Evolutionary conservation across 37 sponge, comb jelly and placozoan species (phyloP).

Genomic region (Beroe ovata): DNA sequence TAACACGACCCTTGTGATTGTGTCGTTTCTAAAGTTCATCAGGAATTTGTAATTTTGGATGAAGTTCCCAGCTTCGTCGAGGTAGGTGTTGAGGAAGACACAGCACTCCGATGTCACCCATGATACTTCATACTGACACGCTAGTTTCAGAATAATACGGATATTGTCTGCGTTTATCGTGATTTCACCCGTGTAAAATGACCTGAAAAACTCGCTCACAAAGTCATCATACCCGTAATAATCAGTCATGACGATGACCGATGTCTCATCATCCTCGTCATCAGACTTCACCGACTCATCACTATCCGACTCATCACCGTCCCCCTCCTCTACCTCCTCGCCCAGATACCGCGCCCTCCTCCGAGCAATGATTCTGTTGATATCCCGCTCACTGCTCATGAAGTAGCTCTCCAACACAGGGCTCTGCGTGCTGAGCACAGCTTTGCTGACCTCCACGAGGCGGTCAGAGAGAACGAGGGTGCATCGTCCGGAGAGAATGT

Average conservation of each 20-base stretch:
- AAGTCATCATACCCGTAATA: constrained; percentile 30
- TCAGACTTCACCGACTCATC: neutral
- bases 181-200: constrained; percentile 58
- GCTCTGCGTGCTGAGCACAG: constrained; percentile 24
- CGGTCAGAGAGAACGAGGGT: constrained; percentile 17
- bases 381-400: constrained; percentile 34
- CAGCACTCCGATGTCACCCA: neutral
- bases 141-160: constrained; percentile 8
- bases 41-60: constrained; percentile 43
- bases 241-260: constrained; percentile 15
- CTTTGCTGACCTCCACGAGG: constrained; percentile 35
- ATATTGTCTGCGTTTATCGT: neutral
- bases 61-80: neutral
- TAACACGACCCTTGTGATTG: neutral
- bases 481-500: constrained; percentile 47
- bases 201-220: constrained; percentile 51
- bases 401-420: constrained; percentile 33
- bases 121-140: constrained; percentile 36
- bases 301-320: neutral
- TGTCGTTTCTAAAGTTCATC: neutral
- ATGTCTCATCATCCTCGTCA: constrained; percentile 49
- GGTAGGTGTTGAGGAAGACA: neutral
- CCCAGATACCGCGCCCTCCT: constrained; percentile 26
- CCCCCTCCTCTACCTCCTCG: constrained; percentile 9
- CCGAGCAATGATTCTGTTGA: neutral